Evolutionary conservation across 2,888 invertebrate species (phyloP), one percentile per base, ranked within the genome.

Genomic region (Scotopteryx bipunctaria): DNA sequence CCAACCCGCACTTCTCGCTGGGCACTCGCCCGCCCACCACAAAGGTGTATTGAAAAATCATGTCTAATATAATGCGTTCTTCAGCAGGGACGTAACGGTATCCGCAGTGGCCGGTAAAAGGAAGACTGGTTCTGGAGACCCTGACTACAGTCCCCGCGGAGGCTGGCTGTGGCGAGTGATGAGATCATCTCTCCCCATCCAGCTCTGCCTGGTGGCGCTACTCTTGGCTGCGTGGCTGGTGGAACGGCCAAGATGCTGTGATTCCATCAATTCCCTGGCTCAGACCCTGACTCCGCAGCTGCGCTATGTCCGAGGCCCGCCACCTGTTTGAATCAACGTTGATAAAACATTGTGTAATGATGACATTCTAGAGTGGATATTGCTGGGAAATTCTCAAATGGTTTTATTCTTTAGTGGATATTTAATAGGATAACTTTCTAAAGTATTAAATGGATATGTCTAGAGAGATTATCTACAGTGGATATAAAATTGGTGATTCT

Each of bases 261-360:
- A 95, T 75, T 92, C 94, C 46, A 91, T 95, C 69, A 95, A 96
- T 86, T 95, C 94, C 46, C 92, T 95, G 59, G 94, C 94, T 42
- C 91, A 95, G 67, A 94, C 94, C 0, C 83, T 96, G 29, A 93
- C 94, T n/a, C 96, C 96, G 3, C 95, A 96, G 70, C 88, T 96
- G 48, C 93, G 94, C 65, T 96, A 96, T 78, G 93, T 95, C n/a
- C 92, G 94, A 54, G 96, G 96, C 57, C 95, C 96, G 6, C 96
- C 96, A 13, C 96, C 96, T 5, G 93, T 95, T 63, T 95, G 92
- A 93, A 76, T 57, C 51, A 9, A 38, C 42, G 54, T 46, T 43
- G 21, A 42, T 54, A 32, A 38, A 42, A 58, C 55, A 63, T 59
- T 47, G 64, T 46, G 64, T 58, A 59, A 49, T 11, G 27, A 9